Evolutionary conservation across 2,113 vertebrate species (phyloP).

Genomic region (Corythornis madagascariensis): DNA sequence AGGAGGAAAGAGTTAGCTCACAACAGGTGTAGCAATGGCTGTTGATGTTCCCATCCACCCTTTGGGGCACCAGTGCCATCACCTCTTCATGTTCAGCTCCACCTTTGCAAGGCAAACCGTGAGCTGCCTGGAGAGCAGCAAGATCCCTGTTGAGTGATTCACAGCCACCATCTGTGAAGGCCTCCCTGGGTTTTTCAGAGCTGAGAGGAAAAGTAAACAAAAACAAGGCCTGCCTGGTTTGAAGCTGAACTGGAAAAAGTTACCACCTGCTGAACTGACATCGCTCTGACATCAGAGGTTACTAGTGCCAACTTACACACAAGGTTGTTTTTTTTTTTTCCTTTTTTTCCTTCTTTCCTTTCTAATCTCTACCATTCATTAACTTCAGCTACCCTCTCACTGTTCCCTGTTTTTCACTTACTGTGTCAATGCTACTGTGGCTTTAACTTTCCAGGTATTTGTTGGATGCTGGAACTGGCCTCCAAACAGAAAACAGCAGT

Average conservation of each 20-base stretch:
- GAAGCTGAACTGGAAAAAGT: conserved; percentile 44
- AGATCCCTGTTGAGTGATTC: not conserved
- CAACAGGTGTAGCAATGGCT: not conserved
- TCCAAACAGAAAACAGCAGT: not conserved
- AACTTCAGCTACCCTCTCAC: not conserved
- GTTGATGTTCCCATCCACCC: not conserved
- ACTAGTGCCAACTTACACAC: conserved; percentile 31
- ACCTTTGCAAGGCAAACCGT: not conserved
- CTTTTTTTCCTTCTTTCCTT: not conserved
- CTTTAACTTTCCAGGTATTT: not conserved
- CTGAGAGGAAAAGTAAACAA: conserved; percentile 32
- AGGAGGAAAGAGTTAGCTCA: too few relatives aligned
- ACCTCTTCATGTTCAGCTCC: not conserved
- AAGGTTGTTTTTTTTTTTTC: not conserved
- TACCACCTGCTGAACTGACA: conserved; percentile 14
- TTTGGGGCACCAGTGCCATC: not conserved
- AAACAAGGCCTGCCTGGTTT: conserved; percentile 12
- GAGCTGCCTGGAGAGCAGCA: not conserved
- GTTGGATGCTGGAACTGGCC: not conserved
- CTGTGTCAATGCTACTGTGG: fast-evolving
- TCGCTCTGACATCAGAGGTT: conserved; percentile 52
- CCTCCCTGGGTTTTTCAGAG: conserved; percentile 3
- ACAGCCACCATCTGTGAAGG: not conserved
- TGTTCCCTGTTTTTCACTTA: not conserved
- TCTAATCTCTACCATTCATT: not conserved